phyloP scores from a whole-genome alignment of 2,888 invertebrate genomes.

The Anthophora plumipes region DNA sequence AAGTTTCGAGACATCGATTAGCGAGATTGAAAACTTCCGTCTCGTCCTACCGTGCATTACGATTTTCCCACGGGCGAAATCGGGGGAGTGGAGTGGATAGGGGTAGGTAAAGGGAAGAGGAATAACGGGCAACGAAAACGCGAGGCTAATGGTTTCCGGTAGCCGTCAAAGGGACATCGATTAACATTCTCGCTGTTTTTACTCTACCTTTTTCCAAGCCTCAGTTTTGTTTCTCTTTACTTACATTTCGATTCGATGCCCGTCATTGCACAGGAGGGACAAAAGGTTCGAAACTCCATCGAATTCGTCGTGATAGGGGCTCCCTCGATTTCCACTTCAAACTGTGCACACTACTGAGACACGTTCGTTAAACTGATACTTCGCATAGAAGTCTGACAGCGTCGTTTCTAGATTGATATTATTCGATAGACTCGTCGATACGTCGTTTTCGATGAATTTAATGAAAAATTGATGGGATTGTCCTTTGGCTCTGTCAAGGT shows the following conservation, averaged over 20 bases:
- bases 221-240: background rate
- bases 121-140: constrained; percentile 34
- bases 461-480: constrained; percentile 37
- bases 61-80: constrained; percentile 26
- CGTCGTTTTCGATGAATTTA: constrained; percentile 5
- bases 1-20: constrained; percentile 70
- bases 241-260: background rate
- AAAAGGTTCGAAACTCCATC: background rate
- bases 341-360: background rate
- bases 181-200: constrained; percentile 42
- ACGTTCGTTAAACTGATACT: constrained; percentile 33
- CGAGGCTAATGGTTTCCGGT: constrained; percentile 57
- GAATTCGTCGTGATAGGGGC: constrained; percentile 1
- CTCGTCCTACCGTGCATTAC: constrained; percentile 52
- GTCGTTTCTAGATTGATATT: constrained; percentile 25
- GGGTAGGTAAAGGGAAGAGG: background rate
- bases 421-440: constrained; percentile 41
- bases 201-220: background rate
- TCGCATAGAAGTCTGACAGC: constrained; percentile 20
- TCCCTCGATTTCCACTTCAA: too few relatives aligned
- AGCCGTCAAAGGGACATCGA: constrained; percentile 54
- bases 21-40: constrained; percentile 70
- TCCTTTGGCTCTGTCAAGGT: background rate
- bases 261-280: background rate
- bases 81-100: constrained; percentile 3